Percentiles rank a stretch among this genome's conserved stretches.
Evolutionary conservation across 1,140 invertebrate genomes (phyloP).

Genomic region (Pseudomyrmex cubaensis): DNA sequence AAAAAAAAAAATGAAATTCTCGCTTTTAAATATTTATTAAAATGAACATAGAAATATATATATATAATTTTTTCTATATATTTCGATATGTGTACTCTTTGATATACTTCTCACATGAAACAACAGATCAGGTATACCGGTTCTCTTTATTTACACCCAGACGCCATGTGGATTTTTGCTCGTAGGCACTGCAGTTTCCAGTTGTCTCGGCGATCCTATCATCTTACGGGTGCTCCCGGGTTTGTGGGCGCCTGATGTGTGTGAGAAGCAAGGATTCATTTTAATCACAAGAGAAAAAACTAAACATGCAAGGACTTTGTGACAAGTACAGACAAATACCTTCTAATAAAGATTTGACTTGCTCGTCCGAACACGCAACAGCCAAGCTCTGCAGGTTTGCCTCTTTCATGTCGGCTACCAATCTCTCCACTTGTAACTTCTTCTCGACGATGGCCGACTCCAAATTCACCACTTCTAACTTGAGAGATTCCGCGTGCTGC

Average conservation of each 20-base stretch:
- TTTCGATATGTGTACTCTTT: conserved; percentile 42
- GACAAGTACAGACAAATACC: conserved; percentile 81
- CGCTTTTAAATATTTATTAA: background rate
- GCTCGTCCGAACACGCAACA: conserved; percentile 92
- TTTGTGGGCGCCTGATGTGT: conserved; percentile 89
- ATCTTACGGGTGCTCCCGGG: conserved; percentile 95
- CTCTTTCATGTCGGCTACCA: conserved; percentile 96
- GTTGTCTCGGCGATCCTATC: conserved; percentile 94
- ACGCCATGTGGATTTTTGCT: conserved; percentile 98
- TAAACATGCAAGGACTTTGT: background rate
- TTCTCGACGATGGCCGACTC: conserved; percentile 93
- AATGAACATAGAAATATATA: conserved; percentile 29
- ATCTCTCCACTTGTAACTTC: conserved; percentile 92
- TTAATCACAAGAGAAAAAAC: background rate
- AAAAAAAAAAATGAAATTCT: background rate
- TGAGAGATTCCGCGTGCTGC: conserved; percentile 92
- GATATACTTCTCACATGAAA: conserved; percentile 48
- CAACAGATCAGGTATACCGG: conserved; percentile 37
- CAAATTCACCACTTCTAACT: conserved; percentile 91
- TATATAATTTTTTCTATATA: conserved; percentile 1
- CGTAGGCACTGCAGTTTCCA: conserved; percentile 96
- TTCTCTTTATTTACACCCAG: conserved; percentile 90
- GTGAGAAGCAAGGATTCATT: conserved; percentile 21
- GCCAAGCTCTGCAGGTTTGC: conserved; percentile 95
- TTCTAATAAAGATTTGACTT: conserved; percentile 92